phyloP scores from a whole-genome alignment of 1,140 invertebrate species.

The Drosophila kepulauana region DNA sequence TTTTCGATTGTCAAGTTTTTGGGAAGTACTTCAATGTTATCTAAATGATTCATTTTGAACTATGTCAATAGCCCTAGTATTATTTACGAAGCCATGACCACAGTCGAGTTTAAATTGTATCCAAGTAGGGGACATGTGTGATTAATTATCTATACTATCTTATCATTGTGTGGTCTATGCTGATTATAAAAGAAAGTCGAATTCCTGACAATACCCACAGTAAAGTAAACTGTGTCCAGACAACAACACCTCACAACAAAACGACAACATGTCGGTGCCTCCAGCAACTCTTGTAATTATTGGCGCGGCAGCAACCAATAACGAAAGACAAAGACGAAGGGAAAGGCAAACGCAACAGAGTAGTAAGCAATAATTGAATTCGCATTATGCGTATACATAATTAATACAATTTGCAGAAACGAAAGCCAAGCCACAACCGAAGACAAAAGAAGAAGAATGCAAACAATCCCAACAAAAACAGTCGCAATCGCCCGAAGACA shows the following conservation, averaged over 20 bases:
- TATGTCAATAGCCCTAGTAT: background rate
- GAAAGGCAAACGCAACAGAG: conserved; percentile 22
- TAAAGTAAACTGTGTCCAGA: conserved; percentile 31
- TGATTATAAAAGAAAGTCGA: conserved; percentile 64
- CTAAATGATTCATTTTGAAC: conserved; percentile 3
- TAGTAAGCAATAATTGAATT: conserved; percentile 6
- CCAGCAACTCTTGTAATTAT: conserved; percentile 62
- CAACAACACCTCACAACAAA: conserved; percentile 4
- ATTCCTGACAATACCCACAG: conserved; percentile 47
- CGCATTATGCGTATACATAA: background rate
- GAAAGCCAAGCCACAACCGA: conserved; percentile 5
- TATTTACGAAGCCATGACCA: conserved; percentile 13
- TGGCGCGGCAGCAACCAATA: conserved; percentile 45
- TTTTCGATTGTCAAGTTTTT: background rate
- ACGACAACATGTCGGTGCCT: conserved; percentile 64
- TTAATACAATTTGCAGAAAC: conserved; percentile 20
- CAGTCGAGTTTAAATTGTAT: background rate
- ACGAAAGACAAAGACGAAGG: conserved; percentile 7
- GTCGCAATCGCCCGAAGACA: conserved; percentile 26
- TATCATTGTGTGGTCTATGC: conserved; percentile 42
- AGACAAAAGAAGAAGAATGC: background rate
- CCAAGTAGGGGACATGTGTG: conserved; percentile 16
- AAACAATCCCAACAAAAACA: conserved; percentile 15
- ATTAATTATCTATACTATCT: conserved; percentile 67
- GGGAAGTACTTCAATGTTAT: conserved; percentile 12